Percentiles rank a stretch among this genome's conserved stretches.
Evolutionary conservation across 2,888 invertebrate species (phyloP).

Genomic region (Loripinus fragilis): DNA sequence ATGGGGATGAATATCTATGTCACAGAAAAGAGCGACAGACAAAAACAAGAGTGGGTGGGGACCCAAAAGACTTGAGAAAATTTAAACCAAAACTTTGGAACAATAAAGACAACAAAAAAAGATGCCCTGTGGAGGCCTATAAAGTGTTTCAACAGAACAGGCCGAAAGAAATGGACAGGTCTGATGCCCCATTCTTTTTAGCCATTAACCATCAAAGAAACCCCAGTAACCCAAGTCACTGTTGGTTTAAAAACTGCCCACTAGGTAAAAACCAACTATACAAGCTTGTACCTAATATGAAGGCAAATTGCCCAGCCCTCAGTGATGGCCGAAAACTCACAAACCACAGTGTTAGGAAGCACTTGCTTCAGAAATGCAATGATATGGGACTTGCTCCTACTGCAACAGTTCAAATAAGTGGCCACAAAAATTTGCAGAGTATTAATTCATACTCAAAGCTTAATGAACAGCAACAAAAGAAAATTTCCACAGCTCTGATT

Average conservation of each 20-base stretch:
- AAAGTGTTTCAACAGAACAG: background rate
- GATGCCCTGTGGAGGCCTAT: background rate
- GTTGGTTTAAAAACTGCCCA: background rate
- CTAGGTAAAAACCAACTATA: background rate
- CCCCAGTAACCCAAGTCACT: background rate
- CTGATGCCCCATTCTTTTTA: background rate
- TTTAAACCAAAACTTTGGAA: background rate
- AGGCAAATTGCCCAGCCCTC: background rate
- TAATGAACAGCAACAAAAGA: background rate
- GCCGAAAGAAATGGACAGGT: background rate
- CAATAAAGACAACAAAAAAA: background rate
- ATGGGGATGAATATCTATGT: conserved; percentile 19
- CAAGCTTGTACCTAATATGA: conserved; percentile 18
- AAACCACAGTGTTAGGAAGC: conserved; percentile 25
- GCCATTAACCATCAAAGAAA: background rate
- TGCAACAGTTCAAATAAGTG: conserved; percentile 30
- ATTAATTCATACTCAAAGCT: background rate
- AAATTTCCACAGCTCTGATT: conserved; percentile 15
- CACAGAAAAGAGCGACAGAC: conserved; percentile 27
- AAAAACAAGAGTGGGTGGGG: conserved; percentile 19
- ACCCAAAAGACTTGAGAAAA: background rate
- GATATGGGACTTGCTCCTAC: conserved; percentile 18
- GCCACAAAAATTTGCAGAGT: conserved; percentile 25
- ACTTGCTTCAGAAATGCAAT: conserved; percentile 24
- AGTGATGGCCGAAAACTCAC: background rate